Conservation (phyloP, 2,888 invertebrate genomes). For the Tetragonisca angustula region DNA sequence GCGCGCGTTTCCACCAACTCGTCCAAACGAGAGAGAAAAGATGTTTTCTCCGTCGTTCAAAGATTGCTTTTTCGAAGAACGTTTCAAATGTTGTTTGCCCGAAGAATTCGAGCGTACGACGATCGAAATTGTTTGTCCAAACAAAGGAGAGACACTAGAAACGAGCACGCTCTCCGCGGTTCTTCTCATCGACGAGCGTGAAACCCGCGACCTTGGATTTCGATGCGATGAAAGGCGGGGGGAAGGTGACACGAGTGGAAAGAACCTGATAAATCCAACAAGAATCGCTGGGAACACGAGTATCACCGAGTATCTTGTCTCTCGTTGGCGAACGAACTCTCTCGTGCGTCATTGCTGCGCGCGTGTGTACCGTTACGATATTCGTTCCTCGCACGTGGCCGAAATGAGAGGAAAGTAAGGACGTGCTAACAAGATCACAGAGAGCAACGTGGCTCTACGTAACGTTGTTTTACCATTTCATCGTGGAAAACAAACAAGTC, state of each 20-base stretch:
- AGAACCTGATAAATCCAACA: constrained; percentile 22
- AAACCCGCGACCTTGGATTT: constrained; percentile 14
- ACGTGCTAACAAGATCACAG: constrained; percentile 20
- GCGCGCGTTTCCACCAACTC: too few relatives aligned
- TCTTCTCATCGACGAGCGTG: neutral
- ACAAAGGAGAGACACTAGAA: constrained; percentile 24
- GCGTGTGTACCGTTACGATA: constrained; percentile 18
- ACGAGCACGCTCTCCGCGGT: neutral
- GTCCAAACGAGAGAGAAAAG: neutral
- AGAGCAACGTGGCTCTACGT: neutral
- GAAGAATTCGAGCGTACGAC: neutral
- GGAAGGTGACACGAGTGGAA: constrained; percentile 7
- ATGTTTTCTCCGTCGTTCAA: too few relatives aligned
- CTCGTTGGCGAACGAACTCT: constrained; percentile 26
- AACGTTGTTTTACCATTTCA: neutral
- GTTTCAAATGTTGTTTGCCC: neutral
- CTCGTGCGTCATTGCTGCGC: constrained; percentile 48
- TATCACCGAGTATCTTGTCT: constrained; percentile 11
- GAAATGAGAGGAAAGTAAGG: constrained; percentile 22
- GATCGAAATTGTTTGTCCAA: constrained; percentile 12
- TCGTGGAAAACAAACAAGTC: neutral
- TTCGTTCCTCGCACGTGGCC: constrained; percentile 18
- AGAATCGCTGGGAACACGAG: constrained; percentile 23
- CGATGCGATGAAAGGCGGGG: neutral
- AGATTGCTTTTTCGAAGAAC: neutral